Evolutionary conservation across 2,888 invertebrate genomes (phyloP), one percentile per base, ranked within the genome.

Genomic region (Harpalus rubripes): DNA sequence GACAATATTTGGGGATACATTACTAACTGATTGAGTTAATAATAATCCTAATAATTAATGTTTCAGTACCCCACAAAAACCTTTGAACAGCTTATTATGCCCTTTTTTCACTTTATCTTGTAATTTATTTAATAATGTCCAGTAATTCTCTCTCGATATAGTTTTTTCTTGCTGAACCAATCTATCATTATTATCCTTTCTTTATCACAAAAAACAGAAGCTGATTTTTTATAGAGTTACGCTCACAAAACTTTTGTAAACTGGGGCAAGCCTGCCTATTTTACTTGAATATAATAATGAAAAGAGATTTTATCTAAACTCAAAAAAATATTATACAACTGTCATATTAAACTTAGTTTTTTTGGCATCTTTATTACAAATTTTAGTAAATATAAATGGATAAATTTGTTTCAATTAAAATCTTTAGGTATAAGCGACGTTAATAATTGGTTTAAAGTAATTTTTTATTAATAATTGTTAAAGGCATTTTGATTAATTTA

Each of bases 131-230:
- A 52, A 52, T 52, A 52, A 52, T 52, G 44, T 5, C 2, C 44
- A 10, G 12, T 6, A 52, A 52, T 52, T 52, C 44, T 52, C 44
- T 52, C 12, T 52, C 44, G 44, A 12, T 12, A 52, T 52, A 52
- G 12, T 52, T 52, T 52, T 52, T 52, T 52, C 7, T 12, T 12
- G 44, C 10, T 12, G 10, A 52, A 32, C 1, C 10, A 52, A 52
- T 52, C 44, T 52, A 52, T 52, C 44, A 52, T 52, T 52, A 52
- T 52, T 52, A 52, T 52, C 44, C 44, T 52, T 52, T 52, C 10
- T 12, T 5, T 52, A 52, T 52, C 44, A 12, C 44, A 52, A 52
- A 52, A 52, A 52, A 10, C 44, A 52, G 44, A 52, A 52, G 44
- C 44, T 52, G 44, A 52, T 52, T 52, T 52, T 52, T 12, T 52